These are phyloP conservation scores for Oryctes rhinoceros DNA, from an alignment of 1,140 invertebrate genomes.

Conservation along the genomic window DNA sequence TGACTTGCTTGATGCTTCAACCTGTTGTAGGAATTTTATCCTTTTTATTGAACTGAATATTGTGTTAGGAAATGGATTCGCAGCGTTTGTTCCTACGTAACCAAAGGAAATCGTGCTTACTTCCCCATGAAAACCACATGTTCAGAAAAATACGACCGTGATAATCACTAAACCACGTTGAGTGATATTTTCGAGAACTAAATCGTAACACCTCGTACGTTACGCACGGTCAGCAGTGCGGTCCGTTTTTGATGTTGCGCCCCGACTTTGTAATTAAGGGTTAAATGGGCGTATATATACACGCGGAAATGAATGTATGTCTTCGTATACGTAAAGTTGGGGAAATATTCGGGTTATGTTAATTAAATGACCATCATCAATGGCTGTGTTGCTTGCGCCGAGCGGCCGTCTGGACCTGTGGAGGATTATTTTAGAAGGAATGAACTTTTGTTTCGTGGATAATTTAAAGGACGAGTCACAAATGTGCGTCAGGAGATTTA, in stretches of 20 bases:
- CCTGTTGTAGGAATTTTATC: too few relatives aligned
- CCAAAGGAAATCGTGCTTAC: too few relatives aligned
- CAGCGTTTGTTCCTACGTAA: too few relatives aligned
- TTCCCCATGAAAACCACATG: too few relatives aligned
- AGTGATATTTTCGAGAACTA: too few relatives aligned
- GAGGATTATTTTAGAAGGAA: background rate
- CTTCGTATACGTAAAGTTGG: background rate
- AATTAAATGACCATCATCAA: slow-evolving; percentile 6
- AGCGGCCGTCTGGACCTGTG: background rate
- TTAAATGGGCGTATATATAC: background rate
- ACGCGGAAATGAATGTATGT: background rate
- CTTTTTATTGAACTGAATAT: too few relatives aligned
- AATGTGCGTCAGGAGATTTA: background rate
- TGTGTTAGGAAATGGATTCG: too few relatives aligned
- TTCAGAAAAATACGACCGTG: too few relatives aligned
- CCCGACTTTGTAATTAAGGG: background rate
- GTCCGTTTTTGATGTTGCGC: background rate
- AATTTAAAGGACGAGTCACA: slow-evolving; percentile 1
- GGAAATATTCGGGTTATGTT: slow-evolving; percentile 14
- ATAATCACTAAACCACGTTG: too few relatives aligned
- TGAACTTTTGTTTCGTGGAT: background rate
- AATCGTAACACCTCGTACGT: too few relatives aligned
- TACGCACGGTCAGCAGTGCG: background rate
- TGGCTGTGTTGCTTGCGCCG: background rate
- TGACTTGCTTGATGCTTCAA: too few relatives aligned